Conservation (phyloP, 1,140 invertebrate species). For the Gyrodactylus salaris region DNA sequence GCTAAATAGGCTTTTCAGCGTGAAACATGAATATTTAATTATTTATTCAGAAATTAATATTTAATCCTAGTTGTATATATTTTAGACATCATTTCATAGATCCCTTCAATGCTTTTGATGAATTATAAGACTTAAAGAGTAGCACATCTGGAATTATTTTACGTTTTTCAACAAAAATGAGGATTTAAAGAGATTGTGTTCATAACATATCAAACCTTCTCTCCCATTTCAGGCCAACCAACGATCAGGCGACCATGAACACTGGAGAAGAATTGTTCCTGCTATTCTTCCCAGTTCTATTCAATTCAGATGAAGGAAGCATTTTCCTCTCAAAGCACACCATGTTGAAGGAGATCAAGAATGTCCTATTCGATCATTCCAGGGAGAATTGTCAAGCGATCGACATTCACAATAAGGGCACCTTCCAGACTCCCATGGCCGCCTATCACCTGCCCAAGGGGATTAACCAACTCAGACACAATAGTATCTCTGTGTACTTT, state of each 20-base stretch:
- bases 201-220: too few relatives aligned
- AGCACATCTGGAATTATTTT: too few relatives aligned
- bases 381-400: background rate
- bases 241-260: background rate
- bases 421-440: background rate
- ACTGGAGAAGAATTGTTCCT: background rate
- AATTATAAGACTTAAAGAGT: too few relatives aligned
- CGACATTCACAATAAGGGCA: background rate
- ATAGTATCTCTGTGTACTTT: background rate
- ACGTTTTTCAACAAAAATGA: too few relatives aligned
- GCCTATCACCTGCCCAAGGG: background rate
- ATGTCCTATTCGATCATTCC: background rate
- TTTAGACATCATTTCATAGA: too few relatives aligned
- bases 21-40: too few relatives aligned
- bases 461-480: background rate
- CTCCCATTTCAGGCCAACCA: background rate
- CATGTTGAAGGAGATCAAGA: background rate
- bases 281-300: background rate
- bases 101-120: too few relatives aligned
- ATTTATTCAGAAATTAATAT: too few relatives aligned
- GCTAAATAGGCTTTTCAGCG: too few relatives aligned
- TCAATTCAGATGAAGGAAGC: background rate
- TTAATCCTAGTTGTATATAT: too few relatives aligned
- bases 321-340: background rate
- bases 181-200: too few relatives aligned